These are phyloP conservation scores for Hippoglossus stenolepis DNA, from an alignment of 2,113 vertebrate genomes.

Conservation along the genomic window DNA sequence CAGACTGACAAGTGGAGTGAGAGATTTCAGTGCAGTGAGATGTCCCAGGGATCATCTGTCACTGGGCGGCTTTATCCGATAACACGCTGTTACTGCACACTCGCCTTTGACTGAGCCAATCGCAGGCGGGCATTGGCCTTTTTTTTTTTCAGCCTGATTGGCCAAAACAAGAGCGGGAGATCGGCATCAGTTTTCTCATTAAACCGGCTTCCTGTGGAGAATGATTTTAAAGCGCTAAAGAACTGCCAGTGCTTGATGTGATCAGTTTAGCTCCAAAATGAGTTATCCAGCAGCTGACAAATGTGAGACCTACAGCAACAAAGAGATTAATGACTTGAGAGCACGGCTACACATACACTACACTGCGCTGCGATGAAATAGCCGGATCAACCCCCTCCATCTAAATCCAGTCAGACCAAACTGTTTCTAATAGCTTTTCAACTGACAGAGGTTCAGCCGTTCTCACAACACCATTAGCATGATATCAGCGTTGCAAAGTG, in stretches of 20 bases:
- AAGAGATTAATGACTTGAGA: conserved; percentile 68
- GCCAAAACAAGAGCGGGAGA: conserved; percentile 37
- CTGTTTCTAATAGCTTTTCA: conserved; percentile 56
- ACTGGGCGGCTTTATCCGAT: conserved; percentile 24
- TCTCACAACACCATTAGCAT: conserved; percentile 48
- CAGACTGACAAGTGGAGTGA: conserved; percentile 56
- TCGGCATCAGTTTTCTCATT: conserved; percentile 52
- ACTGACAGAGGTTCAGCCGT: conserved; percentile 31
- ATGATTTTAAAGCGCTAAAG: conserved; percentile 43
- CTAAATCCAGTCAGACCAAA: conserved; percentile 53
- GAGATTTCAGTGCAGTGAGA: conserved; percentile 35
- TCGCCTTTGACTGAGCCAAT: conserved; percentile 55
- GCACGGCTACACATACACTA: conserved; percentile 25
- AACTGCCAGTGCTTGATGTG: conserved; percentile 51
- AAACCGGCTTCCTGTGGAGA: conserved; percentile 54
- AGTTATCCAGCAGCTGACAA: conserved; percentile 58
- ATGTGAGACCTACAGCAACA: conserved; percentile 52
- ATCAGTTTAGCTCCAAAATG: conserved; percentile 55
- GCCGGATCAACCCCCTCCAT: conserved; percentile 45
- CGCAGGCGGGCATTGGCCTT: conserved; percentile 34
- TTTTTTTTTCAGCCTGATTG: conserved; percentile 35
- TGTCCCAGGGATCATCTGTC: conserved; percentile 54
- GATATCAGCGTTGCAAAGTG: conserved; percentile 43
- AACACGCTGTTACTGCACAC: conserved; percentile 32
- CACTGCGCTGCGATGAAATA: conserved; percentile 27